Base-by-base conservation (phyloP, 2,888 invertebrate species). In the Chrysolina americana region DNA sequence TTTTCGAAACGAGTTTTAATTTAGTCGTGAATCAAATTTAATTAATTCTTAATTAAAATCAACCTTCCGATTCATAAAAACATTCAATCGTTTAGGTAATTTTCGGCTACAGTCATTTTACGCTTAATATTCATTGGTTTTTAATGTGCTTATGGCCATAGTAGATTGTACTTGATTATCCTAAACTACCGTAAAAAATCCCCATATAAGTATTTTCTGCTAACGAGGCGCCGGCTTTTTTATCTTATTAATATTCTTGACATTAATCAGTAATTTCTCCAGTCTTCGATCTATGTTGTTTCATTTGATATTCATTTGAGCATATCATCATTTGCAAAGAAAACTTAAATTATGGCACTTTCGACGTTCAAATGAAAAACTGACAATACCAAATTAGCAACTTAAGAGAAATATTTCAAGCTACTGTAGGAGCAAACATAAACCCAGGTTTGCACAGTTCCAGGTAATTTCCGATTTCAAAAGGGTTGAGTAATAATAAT, bases 21-120 rank as follows among this genome's bases (percentile, higher is more conserved):
- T 68, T 68, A 41, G 9, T 19, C 48, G 41, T 70, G 65, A 65
- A 70, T 70, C 64, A 70, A 63, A 50, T 68, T 41, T 53, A 68
- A 71, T 65, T 73, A 59, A 73, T 73, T 73, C 69, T 59, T 73
- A 65, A 73, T 73, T 63, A 69, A 36, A 68, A 41, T 53, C n/a
- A 59, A 2, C 28, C n/a, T 59, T 44, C 63, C 53, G 44, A 36
- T 41, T 41, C 41, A 53, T 41, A 56, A 56, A 53, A 65, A 65
- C 65, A 70, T 70, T 44, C 44, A 65, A 56, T 66, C 65, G 64
- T 66, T 63, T 50, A 70, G 62, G 70, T 74, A 70, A 70, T 70
- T 66, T 70, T 70, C 65, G 73, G 73, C 66, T 62, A 70, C 65
- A 28, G 56, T 17, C 36, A 41, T 65, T 74, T 70, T 74, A 74